Evolutionary conservation across 2,888 invertebrate species (phyloP).

Genomic region (Minunthozetes semirufus): DNA sequence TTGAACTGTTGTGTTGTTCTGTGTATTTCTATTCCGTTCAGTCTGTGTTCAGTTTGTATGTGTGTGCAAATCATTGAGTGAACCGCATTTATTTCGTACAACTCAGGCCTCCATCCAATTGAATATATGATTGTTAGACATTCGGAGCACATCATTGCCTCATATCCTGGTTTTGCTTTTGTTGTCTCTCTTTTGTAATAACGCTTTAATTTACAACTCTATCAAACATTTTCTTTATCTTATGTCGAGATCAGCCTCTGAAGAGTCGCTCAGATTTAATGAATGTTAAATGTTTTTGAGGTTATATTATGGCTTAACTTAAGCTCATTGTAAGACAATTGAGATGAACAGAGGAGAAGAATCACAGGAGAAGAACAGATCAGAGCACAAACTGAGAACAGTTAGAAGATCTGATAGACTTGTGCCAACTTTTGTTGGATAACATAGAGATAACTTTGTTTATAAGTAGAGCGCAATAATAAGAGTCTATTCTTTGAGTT

Average conservation of each 20-base stretch:
- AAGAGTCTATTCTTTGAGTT: neutral
- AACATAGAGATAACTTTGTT: neutral
- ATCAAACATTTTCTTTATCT: neutral
- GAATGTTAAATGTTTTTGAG: constrained; percentile 12
- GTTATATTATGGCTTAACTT: constrained; percentile 5
- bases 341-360: no score
- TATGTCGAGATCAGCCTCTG: neutral
- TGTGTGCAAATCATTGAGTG: no score
- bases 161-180: neutral
- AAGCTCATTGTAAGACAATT: neutral
- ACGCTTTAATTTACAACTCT: neutral
- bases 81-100: neutral
- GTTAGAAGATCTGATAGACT: neutral
- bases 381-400: no score
- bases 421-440: neutral
- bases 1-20: no score
- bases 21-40: no score
- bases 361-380: neutral
- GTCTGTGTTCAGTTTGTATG: no score
- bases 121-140: neutral
- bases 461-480: constrained; percentile 6
- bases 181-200: neutral
- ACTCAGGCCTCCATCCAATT: neutral
- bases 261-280: neutral
- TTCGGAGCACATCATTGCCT: neutral